Percentiles rank a stretch among this genome's conserved stretches.
phyloP scores from a whole-genome alignment of 2,113 vertebrate genomes.

The Carassius carassius region DNA sequence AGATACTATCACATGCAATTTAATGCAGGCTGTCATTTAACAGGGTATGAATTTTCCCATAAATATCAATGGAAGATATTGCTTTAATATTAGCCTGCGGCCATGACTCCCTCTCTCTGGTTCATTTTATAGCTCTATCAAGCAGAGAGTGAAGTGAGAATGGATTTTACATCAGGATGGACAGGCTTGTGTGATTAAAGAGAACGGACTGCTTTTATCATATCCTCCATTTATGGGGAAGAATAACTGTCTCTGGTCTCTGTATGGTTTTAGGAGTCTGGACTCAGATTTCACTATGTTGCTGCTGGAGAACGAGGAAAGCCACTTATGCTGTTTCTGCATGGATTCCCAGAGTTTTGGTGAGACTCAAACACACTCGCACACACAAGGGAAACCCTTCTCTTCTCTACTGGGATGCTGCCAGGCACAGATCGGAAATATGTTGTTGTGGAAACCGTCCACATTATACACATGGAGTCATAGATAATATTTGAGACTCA shows the following conservation, averaged over 20 bases:
- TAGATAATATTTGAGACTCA: neutral
- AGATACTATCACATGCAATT: neutral
- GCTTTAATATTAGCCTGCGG: slow-evolving; percentile 31
- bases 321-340: slow-evolving; percentile 94
- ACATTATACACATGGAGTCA: neutral
- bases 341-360: slow-evolving; percentile 99
- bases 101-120: neutral
- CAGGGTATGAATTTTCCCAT: slow-evolving; percentile 14
- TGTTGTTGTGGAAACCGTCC: neutral
- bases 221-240: slow-evolving; percentile 31
- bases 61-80: slow-evolving; percentile 36
- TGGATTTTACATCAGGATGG: slow-evolving; percentile 19
- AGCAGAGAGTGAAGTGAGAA: slow-evolving; percentile 22
- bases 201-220: neutral
- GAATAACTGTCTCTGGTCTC: slow-evolving; percentile 37
- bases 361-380: slow-evolving; percentile 69
- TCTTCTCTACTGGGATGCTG: slow-evolving; percentile 31
- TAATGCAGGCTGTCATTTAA: slow-evolving; percentile 24
- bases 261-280: slow-evolving; percentile 85
- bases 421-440: slow-evolving; percentile 2
- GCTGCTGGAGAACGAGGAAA: slow-evolving; percentile 95
- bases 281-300: slow-evolving; percentile 95
- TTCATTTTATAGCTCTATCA: slow-evolving; percentile 46
- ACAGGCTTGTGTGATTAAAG: slow-evolving; percentile 25
- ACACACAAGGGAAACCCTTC: slow-evolving; percentile 10